A percentile compares a stretch with the other conserved stretches of the same genome.
These are phyloP conservation scores for Apis laboriosa DNA, from an alignment of 1,140 invertebrate genomes.

Conservation along the genomic window DNA sequence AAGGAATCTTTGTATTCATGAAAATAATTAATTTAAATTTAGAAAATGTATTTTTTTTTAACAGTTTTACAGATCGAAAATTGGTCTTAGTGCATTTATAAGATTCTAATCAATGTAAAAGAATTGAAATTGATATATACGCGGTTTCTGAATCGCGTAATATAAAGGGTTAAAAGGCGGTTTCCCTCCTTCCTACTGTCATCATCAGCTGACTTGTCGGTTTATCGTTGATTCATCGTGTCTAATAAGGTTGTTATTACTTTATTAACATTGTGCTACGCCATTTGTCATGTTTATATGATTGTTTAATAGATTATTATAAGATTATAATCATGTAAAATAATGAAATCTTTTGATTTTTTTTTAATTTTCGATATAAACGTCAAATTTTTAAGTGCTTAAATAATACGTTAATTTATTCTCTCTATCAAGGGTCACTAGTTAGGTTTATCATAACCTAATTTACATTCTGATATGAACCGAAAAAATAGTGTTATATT, in stretches of 20 bases:
- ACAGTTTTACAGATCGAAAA: background rate
- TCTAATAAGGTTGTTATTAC: constrained; percentile 30
- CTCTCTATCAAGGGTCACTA: background rate
- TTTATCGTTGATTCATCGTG: constrained; percentile 27
- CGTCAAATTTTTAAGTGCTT: background rate
- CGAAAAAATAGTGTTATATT: background rate
- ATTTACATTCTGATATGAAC: background rate
- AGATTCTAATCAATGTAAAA: background rate
- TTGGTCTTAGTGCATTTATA: background rate
- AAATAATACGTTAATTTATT: background rate
- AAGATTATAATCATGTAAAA: background rate
- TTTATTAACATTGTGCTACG: constrained; percentile 12
- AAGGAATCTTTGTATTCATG: background rate
- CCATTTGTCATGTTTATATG: constrained; percentile 1
- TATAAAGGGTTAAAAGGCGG: background rate
- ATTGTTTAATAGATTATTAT: background rate
- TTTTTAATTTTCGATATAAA: background rate
- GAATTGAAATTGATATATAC: background rate
- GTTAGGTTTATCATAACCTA: constrained; percentile 19
- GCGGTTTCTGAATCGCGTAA: background rate
- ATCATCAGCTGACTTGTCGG: constrained; percentile 54
- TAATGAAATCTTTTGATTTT: background rate
- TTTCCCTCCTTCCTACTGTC: constrained; percentile 34
- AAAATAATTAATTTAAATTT: background rate
- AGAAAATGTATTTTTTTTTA: background rate